Percentiles rank a stretch among this genome's conserved stretches.
Evolutionary conservation across 2,888 invertebrate genomes (phyloP).

Genomic region (Callyntrura guangdongensis): DNA sequence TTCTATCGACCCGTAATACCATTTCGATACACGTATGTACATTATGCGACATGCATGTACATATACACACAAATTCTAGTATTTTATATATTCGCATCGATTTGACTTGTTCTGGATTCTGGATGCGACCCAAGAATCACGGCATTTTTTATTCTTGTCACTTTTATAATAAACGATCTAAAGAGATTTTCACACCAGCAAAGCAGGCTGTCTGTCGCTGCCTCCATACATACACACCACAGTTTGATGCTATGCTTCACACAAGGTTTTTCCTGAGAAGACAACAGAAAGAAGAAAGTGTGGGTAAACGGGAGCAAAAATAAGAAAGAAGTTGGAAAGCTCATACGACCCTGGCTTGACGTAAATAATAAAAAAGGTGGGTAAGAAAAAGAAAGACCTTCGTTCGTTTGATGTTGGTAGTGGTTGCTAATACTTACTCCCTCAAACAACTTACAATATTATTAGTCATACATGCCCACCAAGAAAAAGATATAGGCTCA

Average conservation of each 20-base stretch:
- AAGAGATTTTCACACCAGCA: constrained; percentile 77
- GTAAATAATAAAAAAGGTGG: constrained; percentile 34
- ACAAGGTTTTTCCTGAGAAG: constrained; percentile 7
- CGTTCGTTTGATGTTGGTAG: constrained; percentile 5
- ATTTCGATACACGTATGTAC: too few species aligned
- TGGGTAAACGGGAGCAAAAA: constrained; percentile 35
- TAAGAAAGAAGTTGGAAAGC: constrained; percentile 45
- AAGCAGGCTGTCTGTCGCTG: constrained; percentile 28
- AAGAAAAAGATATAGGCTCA: too few species aligned
- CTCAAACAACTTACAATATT: constrained; percentile 1
- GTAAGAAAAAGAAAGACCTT: constrained; percentile 11
- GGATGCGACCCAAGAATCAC: constrained; percentile 79
- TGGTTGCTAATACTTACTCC: constrained; percentile 29
- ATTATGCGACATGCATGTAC: too few species aligned
- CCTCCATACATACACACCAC: not conserved
- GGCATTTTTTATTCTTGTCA: constrained; percentile 81
- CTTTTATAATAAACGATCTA: constrained; percentile 82
- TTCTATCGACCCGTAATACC: too few species aligned
- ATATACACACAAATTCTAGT: constrained; percentile 6
- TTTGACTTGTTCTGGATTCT: constrained; percentile 58
- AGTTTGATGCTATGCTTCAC: not conserved
- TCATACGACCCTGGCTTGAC: constrained; percentile 57
- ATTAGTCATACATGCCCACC: constrained; percentile 8
- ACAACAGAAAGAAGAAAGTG: not conserved
- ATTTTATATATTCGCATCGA: constrained; percentile 68